A percentile compares a stretch with the other conserved stretches of the same genome.
Conservation (phyloP, 2,113 vertebrate genomes). For the Talpa occidentalis region DNA sequence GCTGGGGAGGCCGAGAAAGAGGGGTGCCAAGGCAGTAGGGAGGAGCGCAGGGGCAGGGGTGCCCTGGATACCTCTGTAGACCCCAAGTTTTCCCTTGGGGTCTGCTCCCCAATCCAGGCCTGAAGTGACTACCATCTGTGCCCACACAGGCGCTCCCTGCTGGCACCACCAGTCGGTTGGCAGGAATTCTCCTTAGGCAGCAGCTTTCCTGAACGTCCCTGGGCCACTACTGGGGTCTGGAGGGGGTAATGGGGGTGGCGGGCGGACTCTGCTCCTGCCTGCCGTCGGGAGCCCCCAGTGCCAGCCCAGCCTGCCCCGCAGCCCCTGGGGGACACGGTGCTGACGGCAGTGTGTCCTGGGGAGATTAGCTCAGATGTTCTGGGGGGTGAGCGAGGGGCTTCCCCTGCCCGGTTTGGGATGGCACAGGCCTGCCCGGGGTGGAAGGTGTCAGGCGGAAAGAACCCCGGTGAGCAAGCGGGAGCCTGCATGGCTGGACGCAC, state of each 20-base stretch:
- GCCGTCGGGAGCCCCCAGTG: neutral
- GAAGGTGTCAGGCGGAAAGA: neutral
- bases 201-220: neutral
- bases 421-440: neutral
- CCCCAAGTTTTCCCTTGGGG: neutral
- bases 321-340: neutral
- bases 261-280: neutral
- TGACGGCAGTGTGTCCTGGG: neutral
- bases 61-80: neutral
- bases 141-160: neutral
- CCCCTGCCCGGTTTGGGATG: neutral
- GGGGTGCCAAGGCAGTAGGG: neutral
- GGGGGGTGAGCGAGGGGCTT: neutral
- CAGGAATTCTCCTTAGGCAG: neutral
- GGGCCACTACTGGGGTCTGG: neutral
- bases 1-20: neutral
- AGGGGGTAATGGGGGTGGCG: neutral
- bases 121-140: neutral
- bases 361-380: neutral
- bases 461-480: fast-evolving
- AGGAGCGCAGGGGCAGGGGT: slow-evolving; percentile 7
- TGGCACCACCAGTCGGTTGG: neutral
- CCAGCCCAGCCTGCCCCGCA: neutral
- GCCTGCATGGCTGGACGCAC: neutral
- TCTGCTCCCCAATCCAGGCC: neutral